Evolutionary conservation across 2,113 vertebrate species (phyloP), one percentile per base, ranked within the genome.

Genomic region (Motacilla alba): DNA sequence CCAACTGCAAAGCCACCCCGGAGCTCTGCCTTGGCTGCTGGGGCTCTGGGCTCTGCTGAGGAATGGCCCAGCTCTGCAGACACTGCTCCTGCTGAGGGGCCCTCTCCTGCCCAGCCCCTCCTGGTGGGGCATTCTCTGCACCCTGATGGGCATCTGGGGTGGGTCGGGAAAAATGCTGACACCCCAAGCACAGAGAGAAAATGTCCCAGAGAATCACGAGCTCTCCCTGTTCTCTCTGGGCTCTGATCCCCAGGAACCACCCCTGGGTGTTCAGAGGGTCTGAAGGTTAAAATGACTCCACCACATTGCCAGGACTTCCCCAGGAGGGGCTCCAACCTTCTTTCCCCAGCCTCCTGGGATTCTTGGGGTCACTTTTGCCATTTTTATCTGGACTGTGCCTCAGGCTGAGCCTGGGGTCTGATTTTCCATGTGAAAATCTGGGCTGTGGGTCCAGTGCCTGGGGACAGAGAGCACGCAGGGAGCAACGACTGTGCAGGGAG

Each of bases 401-500:
- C 18, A 58, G 47, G 27, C 62, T 35, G 33, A 9, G 8, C 2
- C 43, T 60, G 77, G 27, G 81, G 10, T 35, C 17, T 44, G 55
- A 22, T 44, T 58, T 75, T 79, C 35, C 75, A 22, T 3, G 10
- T 44, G 50, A 16, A 66, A 49, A 49, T 4, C 19, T 52, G 31
- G 26, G n/a, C 28, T 0, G 0, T 2, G 27, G 11, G 3, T 50
- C 9, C 18, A n/a, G 63, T 46, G 55, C 4, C 23, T 27, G 58
- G 21, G 37, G 20, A 56, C 15, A 13, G 66, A 63, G 35, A 7
- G 17, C 15, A 2, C 5, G n/a, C 19, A 16, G 24, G 53, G 55
- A 43, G 13, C 21, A 0, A 0, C 0, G 0, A 26, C 11, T 33
- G 63, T 26, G 44, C 35, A 35, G n/a, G 18, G 47, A 41, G 31